These are phyloP conservation scores for Pao palembangensis DNA, from an alignment of 2,113 vertebrate genomes.

Conservation along the genomic window DNA sequence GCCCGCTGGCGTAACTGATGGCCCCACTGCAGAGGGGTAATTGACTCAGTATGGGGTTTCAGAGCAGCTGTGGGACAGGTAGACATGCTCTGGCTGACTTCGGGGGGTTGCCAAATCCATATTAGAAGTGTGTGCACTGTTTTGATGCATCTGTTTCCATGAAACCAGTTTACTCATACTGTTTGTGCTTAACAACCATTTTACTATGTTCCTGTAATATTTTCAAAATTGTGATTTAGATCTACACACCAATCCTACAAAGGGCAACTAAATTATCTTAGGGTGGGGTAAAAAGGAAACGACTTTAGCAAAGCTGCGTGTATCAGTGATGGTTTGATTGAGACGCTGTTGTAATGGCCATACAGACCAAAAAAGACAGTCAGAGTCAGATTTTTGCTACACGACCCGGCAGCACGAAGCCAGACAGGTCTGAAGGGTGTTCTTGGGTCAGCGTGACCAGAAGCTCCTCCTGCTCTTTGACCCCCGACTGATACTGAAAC, in stretches of 20 bases:
- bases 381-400: background rate
- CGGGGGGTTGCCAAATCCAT: slow-evolving; percentile 2
- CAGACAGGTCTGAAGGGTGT: slow-evolving; percentile 35
- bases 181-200: no score
- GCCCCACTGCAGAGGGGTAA: slow-evolving; percentile 50
- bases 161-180: no score
- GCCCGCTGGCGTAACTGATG: slow-evolving; percentile 53
- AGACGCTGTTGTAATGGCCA: no score
- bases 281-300: no score
- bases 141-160: background rate
- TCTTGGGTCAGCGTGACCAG: slow-evolving; percentile 25
- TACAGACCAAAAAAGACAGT: background rate
- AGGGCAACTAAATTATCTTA: no score
- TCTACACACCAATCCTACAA: background rate
- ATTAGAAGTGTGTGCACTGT: background rate
- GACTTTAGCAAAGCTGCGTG: no score
- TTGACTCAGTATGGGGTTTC: slow-evolving; percentile 47
- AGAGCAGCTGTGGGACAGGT: slow-evolving; percentile 29
- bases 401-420: background rate
- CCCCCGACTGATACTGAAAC: slow-evolving; percentile 47
- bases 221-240: background rate
- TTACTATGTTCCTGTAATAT: no score
- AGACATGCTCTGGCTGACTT: slow-evolving; percentile 19
- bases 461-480: slow-evolving; percentile 55
- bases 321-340: no score